Base-by-base conservation (phyloP, 2,797 vertebrate genomes). In the Enteromius mattozi region DNA sequence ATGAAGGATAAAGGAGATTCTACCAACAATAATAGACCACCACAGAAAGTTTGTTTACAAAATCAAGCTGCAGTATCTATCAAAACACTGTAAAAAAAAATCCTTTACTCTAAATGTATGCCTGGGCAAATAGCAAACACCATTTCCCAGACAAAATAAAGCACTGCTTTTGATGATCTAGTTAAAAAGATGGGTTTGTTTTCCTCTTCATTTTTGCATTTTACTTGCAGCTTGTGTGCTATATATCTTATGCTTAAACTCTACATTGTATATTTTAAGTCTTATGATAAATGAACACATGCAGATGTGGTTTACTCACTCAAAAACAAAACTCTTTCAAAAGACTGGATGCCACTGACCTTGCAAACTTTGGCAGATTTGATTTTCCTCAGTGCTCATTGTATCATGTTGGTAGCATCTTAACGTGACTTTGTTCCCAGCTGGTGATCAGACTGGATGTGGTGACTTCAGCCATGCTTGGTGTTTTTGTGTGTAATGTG, bases 331-430 rank as follows among this genome's bases (percentile, higher is more conserved):
- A 59, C 21, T 10, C 51, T 40, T 24, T 77, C 51, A 40, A 54
- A 75, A 59, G 40, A 77, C 30, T 76, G n/a, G 21, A 77, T 59
- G 33, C 2, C 33, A 77, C 51, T 77, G 56, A 59, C 51, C 74
- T 77, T 77, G 33, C 13, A 40, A 40, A 40, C 35, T 40, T 40
- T 10, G 35, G 21, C 74, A 76, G 72, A 14, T 56, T 24, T 37
- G 74, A 16, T 76, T 3, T 1, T 56, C 21, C 19, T 76, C 51
- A 56, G 3, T 24, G 33, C 33, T 76, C 21, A 24, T 2, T 74
- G 17, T 51, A 33, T 51, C 27, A 51, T 21, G 9, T 17, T 30
- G 45, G 3, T 47, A 71, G 0, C 45, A 33, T 75, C 30, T 76
- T 37, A 37, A 56, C 74, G 37, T 21, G 21, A n/a, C 49, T 76